These are phyloP conservation scores for Nasua narica DNA, from an alignment of 2,797 vertebrate species.

Conservation along the genomic window DNA sequence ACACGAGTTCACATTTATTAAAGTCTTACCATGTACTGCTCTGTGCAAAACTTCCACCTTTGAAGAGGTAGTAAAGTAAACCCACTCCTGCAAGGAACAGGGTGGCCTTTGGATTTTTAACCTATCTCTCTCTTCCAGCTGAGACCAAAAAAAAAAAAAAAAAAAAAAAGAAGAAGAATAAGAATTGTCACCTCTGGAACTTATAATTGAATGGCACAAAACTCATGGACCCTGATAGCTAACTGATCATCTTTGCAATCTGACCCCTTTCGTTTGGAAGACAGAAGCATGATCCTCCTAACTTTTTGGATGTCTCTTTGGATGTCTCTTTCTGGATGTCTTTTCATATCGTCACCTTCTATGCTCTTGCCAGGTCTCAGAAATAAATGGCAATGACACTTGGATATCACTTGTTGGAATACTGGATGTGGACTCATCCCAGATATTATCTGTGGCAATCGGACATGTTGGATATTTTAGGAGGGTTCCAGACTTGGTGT, in stretches of 20 bases:
- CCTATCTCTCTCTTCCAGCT: not conserved
- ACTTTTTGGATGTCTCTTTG: not conserved
- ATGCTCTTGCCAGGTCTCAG: not conserved
- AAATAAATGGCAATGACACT: not conserved
- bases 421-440: not conserved
- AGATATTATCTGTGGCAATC: not conserved
- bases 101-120: not conserved
- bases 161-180: not conserved
- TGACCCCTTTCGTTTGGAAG: not conserved
- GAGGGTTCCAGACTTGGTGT: not conserved
- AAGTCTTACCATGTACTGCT: not conserved
- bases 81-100: not conserved
- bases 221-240: not conserved
- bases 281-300: not conserved
- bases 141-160: not conserved
- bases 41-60: not conserved
- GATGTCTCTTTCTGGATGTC: not conserved
- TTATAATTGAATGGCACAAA: not conserved
- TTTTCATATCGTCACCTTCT: not conserved
- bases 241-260: not conserved
- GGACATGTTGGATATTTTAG: not conserved
- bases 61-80: not conserved
- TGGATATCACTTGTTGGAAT: not conserved
- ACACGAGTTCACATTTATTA: rapidly evolving
- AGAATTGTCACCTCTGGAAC: not conserved